Conservation (phyloP, 2,113 vertebrate genomes). For the Cyanoliseus patagonus region DNA sequence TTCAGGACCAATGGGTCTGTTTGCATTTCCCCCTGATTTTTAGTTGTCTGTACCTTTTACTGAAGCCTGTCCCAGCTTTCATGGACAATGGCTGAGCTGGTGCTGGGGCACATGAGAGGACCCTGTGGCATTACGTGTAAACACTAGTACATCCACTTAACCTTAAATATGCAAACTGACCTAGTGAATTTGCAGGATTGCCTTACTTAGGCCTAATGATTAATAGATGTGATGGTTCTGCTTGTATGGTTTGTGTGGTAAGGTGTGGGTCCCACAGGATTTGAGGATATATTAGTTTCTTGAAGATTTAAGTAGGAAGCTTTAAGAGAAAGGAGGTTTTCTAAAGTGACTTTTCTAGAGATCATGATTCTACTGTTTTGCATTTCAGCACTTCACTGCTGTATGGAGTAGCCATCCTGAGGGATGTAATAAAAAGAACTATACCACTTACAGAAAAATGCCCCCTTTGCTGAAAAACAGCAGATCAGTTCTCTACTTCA, state of each 20-base stretch:
- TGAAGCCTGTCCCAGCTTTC: background rate
- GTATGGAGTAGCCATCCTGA: background rate
- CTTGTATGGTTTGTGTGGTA: background rate
- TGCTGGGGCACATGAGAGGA: background rate
- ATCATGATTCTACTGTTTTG: background rate
- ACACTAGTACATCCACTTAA: background rate
- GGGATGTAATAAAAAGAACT: background rate
- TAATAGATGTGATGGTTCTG: background rate
- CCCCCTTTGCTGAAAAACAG: background rate
- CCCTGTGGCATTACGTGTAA: background rate
- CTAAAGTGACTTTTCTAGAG: background rate
- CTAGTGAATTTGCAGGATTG: background rate
- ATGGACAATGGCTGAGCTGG: background rate
- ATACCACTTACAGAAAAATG: background rate
- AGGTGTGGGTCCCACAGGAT: background rate
- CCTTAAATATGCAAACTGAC: background rate
- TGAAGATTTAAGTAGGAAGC: background rate
- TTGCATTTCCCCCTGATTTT: background rate
- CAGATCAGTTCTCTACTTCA: background rate
- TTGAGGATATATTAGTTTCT: background rate
- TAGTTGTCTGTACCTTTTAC: background rate
- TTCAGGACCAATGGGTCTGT: background rate
- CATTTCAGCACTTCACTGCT: background rate
- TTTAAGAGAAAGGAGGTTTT: background rate
- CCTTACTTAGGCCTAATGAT: background rate